Conservation (phyloP, 2,888 invertebrate genomes). For the Hemicrepidius hirtus region DNA sequence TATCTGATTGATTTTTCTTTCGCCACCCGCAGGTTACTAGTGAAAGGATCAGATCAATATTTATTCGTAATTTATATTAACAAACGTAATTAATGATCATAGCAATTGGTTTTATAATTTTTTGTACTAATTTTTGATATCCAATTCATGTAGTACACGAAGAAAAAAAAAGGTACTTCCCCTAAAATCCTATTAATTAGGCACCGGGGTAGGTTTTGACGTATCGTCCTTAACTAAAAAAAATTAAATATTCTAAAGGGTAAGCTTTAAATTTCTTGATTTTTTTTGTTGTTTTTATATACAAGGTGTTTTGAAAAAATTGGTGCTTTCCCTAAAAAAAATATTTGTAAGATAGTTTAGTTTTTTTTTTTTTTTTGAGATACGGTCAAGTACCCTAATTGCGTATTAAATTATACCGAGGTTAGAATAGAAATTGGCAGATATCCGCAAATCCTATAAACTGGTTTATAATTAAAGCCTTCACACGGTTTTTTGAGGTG, state of each 20-base stretch:
- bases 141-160: too few relatives aligned
- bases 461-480: constrained; percentile 29
- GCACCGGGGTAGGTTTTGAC: too few relatives aligned
- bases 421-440: constrained; percentile 17
- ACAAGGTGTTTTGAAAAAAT: too few relatives aligned
- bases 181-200: too few relatives aligned
- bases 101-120: too few relatives aligned
- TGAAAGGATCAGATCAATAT: constrained; percentile 23
- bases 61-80: constrained; percentile 12
- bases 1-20: constrained; percentile 2
- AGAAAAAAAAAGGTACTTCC: too few relatives aligned
- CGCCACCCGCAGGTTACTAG: constrained; percentile 21
- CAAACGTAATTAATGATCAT: neutral
- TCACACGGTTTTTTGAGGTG: constrained; percentile 16
- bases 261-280: too few relatives aligned
- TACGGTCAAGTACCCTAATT: neutral
- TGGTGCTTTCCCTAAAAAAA: neutral
- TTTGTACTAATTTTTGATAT: too few relatives aligned
- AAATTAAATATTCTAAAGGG: too few relatives aligned
- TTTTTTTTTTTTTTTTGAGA: neutral
- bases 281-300: too few relatives aligned
- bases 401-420: neutral
- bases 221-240: too few relatives aligned
- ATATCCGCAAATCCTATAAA: constrained; percentile 14
- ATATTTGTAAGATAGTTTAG: neutral